Conservation (phyloP, 2,113 vertebrate species). For the Rhinolophus ferrumequinum region DNA sequence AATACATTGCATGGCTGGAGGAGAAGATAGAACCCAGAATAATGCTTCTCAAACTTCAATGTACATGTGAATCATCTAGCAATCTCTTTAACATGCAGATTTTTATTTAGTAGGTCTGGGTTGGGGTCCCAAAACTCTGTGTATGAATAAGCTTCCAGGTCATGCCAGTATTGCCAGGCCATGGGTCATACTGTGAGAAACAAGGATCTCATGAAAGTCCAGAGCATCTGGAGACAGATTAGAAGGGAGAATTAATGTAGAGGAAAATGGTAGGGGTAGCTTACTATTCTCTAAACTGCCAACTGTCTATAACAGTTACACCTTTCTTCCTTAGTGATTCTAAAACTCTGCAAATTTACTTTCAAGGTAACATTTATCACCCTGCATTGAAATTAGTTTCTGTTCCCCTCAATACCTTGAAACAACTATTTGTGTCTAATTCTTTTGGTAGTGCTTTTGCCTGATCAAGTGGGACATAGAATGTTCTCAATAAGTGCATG, state of each 20-base stretch:
- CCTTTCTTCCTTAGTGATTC: background rate
- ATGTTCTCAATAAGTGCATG: background rate
- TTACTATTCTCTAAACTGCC: background rate
- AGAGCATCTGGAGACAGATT: background rate
- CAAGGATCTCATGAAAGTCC: background rate
- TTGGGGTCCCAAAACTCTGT: background rate
- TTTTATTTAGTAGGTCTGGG: background rate
- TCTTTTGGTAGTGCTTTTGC: background rate
- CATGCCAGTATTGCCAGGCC: background rate
- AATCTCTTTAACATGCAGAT: background rate
- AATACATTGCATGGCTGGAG: background rate
- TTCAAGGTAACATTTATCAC: background rate
- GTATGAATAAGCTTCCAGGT: background rate
- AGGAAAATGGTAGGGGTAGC: background rate
- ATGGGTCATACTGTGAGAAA: background rate
- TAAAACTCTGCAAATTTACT: background rate
- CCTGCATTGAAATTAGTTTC: background rate
- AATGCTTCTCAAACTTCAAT: background rate
- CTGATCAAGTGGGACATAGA: background rate
- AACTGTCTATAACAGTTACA: background rate
- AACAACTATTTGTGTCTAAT: background rate
- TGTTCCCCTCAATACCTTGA: background rate
- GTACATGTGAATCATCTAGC: background rate
- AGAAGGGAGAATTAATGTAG: background rate
- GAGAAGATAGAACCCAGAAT: background rate